Evolutionary conservation across 2,797 vertebrate species (phyloP).

Genomic region (Sebastes minor): DNA sequence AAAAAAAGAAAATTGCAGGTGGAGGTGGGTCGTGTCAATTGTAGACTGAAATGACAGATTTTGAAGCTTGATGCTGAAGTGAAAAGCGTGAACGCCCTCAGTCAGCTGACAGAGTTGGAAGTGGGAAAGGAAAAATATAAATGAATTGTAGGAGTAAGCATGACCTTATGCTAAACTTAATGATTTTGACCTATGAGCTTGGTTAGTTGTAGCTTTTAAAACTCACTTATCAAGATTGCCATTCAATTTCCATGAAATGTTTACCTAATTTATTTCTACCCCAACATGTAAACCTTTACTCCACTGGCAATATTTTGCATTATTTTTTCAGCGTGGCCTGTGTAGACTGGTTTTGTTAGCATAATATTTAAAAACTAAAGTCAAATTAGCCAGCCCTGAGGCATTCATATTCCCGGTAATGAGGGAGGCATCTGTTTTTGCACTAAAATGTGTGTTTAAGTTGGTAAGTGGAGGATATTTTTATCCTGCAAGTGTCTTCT

Average conservation of each 20-base stretch:
- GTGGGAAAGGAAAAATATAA: not conserved
- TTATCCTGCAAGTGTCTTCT: not conserved
- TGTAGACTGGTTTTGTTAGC: not conserved
- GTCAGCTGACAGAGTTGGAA: too few relatives aligned
- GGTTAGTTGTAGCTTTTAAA: not conserved
- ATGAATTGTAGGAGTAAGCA: not conserved
- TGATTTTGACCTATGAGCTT: not conserved
- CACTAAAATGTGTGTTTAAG: not conserved
- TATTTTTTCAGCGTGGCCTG: not conserved
- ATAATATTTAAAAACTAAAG: not conserved
- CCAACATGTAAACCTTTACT: not conserved
- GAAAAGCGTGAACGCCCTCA: not conserved
- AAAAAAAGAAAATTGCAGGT: not conserved
- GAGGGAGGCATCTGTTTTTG: not conserved
- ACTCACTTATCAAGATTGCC: not conserved
- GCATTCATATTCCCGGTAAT: not conserved
- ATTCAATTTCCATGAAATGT: not conserved
- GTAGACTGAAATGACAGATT: not conserved
- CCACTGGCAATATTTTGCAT: not conserved
- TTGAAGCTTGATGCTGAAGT: not conserved
- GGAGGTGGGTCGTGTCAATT: not conserved
- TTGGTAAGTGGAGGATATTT: not conserved
- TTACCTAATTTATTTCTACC: not conserved
- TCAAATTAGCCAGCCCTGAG: not conserved
- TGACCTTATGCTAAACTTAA: not conserved